These are phyloP conservation scores for Ostrea denselamellosa DNA, from an alignment of 1,140 invertebrate species.

Conservation along the genomic window DNA sequence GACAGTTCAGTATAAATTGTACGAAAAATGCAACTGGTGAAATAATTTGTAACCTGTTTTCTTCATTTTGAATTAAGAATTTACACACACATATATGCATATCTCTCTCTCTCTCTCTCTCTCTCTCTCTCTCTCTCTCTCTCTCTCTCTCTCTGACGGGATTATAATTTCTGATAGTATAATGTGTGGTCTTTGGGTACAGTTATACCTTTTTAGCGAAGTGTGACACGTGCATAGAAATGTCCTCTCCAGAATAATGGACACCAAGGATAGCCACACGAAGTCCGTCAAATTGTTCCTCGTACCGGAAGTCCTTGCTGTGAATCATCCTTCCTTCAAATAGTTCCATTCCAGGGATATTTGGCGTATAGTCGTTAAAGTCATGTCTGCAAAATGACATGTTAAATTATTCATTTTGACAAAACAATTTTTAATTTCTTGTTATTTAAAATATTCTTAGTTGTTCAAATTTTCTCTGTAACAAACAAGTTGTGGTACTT, in stretches of 20 bases:
- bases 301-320: constrained; percentile 90
- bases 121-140: background rate
- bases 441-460: too few relatives aligned
- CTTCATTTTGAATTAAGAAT: too few relatives aligned
- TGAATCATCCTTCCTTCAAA: constrained; percentile 87
- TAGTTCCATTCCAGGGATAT: constrained; percentile 86
- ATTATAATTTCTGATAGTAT: too few relatives aligned
- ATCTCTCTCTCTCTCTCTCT: background rate
- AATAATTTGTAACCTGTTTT: too few relatives aligned
- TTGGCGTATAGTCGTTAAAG: constrained; percentile 73
- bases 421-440: too few relatives aligned
- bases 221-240: constrained; percentile 87
- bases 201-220: constrained; percentile 69
- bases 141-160: background rate
- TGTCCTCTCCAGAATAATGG: constrained; percentile 90
- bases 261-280: constrained; percentile 88
- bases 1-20: too few relatives aligned
- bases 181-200: too few relatives aligned
- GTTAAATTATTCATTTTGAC: too few relatives aligned
- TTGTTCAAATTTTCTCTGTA: too few relatives aligned
- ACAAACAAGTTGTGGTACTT: too few relatives aligned
- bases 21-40: too few relatives aligned
- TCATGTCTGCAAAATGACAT: constrained; percentile 14
- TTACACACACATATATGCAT: background rate
- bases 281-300: constrained; percentile 84